Conservation (phyloP, 64 coral and sea anemone genomes). For the Stichodactyla helianthus region DNA sequence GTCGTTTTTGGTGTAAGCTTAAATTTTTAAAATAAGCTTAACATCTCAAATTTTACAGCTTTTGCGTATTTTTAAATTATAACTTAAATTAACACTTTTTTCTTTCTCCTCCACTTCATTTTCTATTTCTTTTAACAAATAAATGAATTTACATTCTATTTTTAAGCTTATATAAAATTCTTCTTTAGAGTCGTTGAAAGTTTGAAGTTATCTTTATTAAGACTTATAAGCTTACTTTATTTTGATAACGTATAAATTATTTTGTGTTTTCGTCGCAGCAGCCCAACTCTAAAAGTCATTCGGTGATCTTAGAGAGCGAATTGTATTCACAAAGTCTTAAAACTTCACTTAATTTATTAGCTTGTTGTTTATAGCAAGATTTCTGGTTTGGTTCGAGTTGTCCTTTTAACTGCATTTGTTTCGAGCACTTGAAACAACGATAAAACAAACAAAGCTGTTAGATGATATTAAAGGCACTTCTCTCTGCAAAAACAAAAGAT, state of each 20-base stretch:
- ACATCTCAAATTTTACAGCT: neutral
- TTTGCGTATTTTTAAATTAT: neutral
- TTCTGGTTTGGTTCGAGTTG: neutral
- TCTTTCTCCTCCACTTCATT: neutral
- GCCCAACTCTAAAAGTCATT: too few species aligned
- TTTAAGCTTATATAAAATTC: too few species aligned
- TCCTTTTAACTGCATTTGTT: neutral
- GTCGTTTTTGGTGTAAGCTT: neutral
- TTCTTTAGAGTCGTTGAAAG: too few species aligned
- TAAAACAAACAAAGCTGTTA: neutral
- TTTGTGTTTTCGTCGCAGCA: too few species aligned
- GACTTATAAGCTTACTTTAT: too few species aligned
- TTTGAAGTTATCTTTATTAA: too few species aligned
- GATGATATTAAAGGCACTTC: neutral
- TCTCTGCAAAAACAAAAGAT: neutral
- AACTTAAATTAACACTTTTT: too few species aligned
- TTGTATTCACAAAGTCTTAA: too few species aligned
- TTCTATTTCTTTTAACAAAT: neutral
- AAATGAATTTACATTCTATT: too few species aligned
- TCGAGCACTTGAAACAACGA: neutral
- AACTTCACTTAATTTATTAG: neutral
- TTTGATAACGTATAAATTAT: too few species aligned
- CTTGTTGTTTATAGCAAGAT: neutral
- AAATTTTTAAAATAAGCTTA: conserved; percentile 5
- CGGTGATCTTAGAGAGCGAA: too few species aligned